A percentile compares a stretch with the other conserved stretches of the same genome.
These are phyloP conservation scores for Rhynchophorus ferrugineus DNA, from an alignment of 1,140 invertebrate genomes.

Conservation along the genomic window DNA sequence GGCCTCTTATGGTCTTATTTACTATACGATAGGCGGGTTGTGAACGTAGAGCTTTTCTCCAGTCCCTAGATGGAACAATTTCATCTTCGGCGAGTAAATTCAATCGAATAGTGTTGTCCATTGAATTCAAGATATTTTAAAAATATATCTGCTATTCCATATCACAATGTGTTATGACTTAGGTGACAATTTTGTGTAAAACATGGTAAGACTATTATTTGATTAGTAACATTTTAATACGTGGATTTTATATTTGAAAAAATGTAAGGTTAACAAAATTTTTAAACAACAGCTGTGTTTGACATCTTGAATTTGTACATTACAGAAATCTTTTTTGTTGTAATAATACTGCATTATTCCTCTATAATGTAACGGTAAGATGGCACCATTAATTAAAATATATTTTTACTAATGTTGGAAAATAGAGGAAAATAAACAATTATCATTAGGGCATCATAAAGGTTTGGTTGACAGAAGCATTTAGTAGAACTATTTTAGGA, in stretches of 20 bases:
- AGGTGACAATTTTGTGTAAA: background rate
- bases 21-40: conserved; percentile 74
- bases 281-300: background rate
- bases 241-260: background rate
- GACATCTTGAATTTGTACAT: background rate
- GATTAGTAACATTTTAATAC: background rate
- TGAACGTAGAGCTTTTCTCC: conserved; percentile 73
- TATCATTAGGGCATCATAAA: too few relatives aligned
- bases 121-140: background rate
- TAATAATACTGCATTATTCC: background rate
- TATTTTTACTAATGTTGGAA: too few relatives aligned
- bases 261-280: background rate
- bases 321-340: background rate
- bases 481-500: too few relatives aligned
- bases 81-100: conserved; percentile 27
- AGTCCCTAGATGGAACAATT: conserved; percentile 49
- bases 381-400: too few relatives aligned
- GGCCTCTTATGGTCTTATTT: conserved; percentile 72
- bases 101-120: conserved; percentile 13
- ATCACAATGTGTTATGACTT: conserved; percentile 5
- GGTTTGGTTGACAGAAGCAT: too few relatives aligned
- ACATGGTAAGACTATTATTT: background rate
- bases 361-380: too few relatives aligned
- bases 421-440: too few relatives aligned
- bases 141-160: background rate